Evolutionary conservation across 2,888 invertebrate species (phyloP).

Genomic region (Apamea sordens): DNA sequence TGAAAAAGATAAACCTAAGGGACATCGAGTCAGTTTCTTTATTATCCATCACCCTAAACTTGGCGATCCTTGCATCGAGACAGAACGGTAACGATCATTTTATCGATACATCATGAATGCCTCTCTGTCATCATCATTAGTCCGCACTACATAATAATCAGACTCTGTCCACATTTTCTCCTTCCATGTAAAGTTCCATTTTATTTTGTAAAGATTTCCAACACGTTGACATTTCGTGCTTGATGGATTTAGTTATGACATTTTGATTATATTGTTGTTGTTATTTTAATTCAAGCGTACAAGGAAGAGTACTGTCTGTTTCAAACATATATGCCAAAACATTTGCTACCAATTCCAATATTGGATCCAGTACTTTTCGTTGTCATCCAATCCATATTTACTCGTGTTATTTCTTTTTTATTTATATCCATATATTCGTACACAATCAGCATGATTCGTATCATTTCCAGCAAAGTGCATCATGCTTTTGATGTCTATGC

Average conservation of each 20-base stretch:
- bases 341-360: conserved; percentile 15
- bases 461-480: conserved; percentile 86
- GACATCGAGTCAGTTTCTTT: conserved; percentile 85
- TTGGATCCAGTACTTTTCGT: conserved; percentile 82
- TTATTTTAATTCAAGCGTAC: conserved; percentile 76
- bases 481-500: conserved; percentile 90
- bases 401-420: conserved; percentile 74
- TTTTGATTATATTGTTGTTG: conserved; percentile 74
- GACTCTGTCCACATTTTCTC: conserved; percentile 87
- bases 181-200: conserved; percentile 80
- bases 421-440: conserved; percentile 80
- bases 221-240: conserved; percentile 82
- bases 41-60: conserved; percentile 83
- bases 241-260: conserved; percentile 81
- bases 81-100: conserved; percentile 89
- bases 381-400: conserved; percentile 74
- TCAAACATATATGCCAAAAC: not conserved
- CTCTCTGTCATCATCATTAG: conserved; percentile 90
- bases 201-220: conserved; percentile 79
- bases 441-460: conserved; percentile 87
- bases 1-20: conserved; percentile 82
- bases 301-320: conserved; percentile 81
- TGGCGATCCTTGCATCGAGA: conserved; percentile 88
- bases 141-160: conserved; percentile 83
- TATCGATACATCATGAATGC: conserved; percentile 90